Conservation (phyloP, 2,113 vertebrate species). For the Trinectes maculatus region DNA sequence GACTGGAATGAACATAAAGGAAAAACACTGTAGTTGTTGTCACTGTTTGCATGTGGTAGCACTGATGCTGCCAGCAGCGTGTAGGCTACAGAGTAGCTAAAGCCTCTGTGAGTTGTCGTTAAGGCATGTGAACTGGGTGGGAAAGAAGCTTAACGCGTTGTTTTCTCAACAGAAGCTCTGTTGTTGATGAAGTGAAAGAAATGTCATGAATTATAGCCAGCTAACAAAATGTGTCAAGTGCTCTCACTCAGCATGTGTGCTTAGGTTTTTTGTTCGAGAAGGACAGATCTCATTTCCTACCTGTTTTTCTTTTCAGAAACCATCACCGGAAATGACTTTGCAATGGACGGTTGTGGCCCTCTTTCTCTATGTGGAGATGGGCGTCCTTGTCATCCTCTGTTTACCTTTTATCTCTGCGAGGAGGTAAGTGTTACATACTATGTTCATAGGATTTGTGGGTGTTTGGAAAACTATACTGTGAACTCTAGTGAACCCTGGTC, state of each 20-base stretch:
- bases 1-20: too few species aligned
- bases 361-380: conserved; percentile 91
- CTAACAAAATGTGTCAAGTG: neutral
- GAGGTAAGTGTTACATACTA: conserved; percentile 75
- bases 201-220: neutral
- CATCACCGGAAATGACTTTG: conserved; percentile 83
- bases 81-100: too few species aligned
- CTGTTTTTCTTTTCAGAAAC: neutral
- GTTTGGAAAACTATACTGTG: neutral
- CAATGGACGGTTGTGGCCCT: conserved; percentile 91
- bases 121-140: conserved; percentile 11
- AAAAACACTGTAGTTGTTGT: too few species aligned
- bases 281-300: too few species aligned
- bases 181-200: conserved; percentile 3
- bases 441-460: neutral
- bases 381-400: conserved; percentile 87
- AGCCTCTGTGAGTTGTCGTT: neutral
- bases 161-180: neutral
- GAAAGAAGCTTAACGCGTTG: conserved; percentile 9
- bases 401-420: conserved; percentile 90
- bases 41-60: neutral
- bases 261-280: too few species aligned
- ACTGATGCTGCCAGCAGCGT: neutral
- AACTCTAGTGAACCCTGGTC: too few species aligned
- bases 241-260: too few species aligned